Base-by-base conservation (phyloP, 2,113 vertebrate species). In the Piaya cayana region DNA sequence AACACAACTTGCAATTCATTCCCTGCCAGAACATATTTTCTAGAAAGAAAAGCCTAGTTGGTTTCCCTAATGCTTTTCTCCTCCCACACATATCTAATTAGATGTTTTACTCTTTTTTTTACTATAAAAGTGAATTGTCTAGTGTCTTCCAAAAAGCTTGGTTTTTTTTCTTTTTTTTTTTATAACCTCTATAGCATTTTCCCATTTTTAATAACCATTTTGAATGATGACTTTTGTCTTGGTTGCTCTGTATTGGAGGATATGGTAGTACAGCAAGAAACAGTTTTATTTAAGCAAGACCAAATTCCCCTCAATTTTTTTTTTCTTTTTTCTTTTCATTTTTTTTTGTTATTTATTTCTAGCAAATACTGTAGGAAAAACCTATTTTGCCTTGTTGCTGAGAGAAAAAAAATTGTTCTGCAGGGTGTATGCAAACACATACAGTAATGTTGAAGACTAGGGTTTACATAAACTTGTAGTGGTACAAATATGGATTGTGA, bases 151-250 rank as follows among this genome's bases (percentile, higher is more conserved):
- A 55, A 77, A 56, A 62, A 78, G 42, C 37, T 43, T 47, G 8
- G 21, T 55, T 32, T 55, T 19, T 75, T 12, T n/a, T 12, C 39
- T 12, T 58, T n/a, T 21, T 78, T 58, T 25, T 78, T 58, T 27
- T 13, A 15, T 42, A 74, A 11, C 4, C 1, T 0, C 23, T 34
- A 3, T 30, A 49, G 7, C 11, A 8, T 68, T 95, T 83, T 55
- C 13, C 8, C 2, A 0, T 3, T 42, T 86, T 64, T 47, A 52
- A n/a, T 55, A 74, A 32, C 11, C 1, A 1, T 47, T 11, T 84
- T 67, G 37, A 67, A 39, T 52, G 18, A 18, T 55, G 34, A 22
- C 12, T 72, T 93, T 90, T 71, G 12, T 71, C 56, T 64, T 72
- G 8, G 14, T 58, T 70, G 32, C 0, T 4, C 3, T 49, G 1